Conservation (phyloP, 2,113 vertebrate genomes). For the Nothoprocta pentlandii region DNA sequence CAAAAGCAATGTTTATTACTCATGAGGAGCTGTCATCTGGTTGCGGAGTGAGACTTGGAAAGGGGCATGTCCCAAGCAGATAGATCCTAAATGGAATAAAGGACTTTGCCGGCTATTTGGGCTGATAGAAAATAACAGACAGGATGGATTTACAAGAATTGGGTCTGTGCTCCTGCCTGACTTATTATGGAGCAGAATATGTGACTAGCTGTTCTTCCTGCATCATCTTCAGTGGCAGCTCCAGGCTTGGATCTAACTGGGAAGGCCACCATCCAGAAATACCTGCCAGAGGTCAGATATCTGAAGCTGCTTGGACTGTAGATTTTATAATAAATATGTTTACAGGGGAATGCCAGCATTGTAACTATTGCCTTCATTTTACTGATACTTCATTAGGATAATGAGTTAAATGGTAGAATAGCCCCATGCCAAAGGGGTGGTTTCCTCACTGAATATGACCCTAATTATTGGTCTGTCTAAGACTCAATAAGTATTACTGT, state of each 20-base stretch:
- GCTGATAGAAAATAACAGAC: not conserved
- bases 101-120: not conserved
- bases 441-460: not conserved
- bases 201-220: not conserved
- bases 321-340: fast-evolving
- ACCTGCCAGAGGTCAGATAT: not conserved
- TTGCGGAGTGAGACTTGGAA: not conserved
- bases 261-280: not conserved
- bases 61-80: not conserved
- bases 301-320: not conserved
- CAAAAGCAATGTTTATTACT: not conserved
- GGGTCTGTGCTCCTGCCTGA: not conserved
- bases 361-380: not conserved
- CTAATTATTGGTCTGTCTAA: not conserved
- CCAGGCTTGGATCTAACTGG: fast-evolving
- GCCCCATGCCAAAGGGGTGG: not conserved
- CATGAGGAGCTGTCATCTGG: not conserved
- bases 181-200: not conserved
- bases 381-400: not conserved
- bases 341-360: fast-evolving
- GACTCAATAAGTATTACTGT: not conserved
- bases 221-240: not conserved
- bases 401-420: not conserved
- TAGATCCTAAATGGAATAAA: not conserved
- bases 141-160: not conserved